Conservation (phyloP, 2,113 vertebrate genomes). For the Cyanoderma ruficeps region DNA sequence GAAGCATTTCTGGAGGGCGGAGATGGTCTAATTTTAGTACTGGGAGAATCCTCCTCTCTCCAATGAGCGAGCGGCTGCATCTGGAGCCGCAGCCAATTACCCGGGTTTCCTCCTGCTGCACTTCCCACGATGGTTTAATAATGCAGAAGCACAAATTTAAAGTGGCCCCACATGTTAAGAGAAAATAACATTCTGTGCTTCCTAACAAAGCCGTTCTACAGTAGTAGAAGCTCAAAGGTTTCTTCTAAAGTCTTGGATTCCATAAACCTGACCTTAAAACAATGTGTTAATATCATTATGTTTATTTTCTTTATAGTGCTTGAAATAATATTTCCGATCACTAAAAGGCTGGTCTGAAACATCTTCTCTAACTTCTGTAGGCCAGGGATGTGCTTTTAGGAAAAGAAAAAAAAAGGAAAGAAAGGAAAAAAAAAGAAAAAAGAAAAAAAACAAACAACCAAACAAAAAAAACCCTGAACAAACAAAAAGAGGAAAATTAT, state of each 20-base stretch:
- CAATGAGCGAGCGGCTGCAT: slow-evolving; percentile 29
- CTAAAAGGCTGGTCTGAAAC: not conserved
- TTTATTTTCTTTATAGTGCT: not conserved
- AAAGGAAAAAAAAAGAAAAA: not conserved
- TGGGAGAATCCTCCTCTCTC: slow-evolving; percentile 22
- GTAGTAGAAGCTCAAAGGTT: not conserved
- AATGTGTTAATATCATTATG: not conserved
- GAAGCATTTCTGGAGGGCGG: slow-evolving; percentile 63
- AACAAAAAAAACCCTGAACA: not conserved
- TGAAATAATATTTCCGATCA: not conserved
- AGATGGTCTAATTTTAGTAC: slow-evolving; percentile 59
- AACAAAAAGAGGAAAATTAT: not conserved
- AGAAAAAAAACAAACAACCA: too few relatives aligned
- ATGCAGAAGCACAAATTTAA: slow-evolving; percentile 30
- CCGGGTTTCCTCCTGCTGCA: slow-evolving; percentile 1
- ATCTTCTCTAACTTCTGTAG: not conserved
- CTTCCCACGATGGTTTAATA: slow-evolving; percentile 48
- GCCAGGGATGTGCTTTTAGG: not conserved
- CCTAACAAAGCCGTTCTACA: not conserved
- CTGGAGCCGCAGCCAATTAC: slow-evolving; percentile 57
- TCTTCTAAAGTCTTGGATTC: not conserved
- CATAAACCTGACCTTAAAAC: not conserved
- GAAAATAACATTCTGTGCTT: not conserved
- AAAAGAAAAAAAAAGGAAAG: not conserved
- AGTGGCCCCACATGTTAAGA: not conserved